These are phyloP conservation scores for Sesamia inferens DNA, from an alignment of 2,888 invertebrate genomes.

Conservation along the genomic window DNA sequence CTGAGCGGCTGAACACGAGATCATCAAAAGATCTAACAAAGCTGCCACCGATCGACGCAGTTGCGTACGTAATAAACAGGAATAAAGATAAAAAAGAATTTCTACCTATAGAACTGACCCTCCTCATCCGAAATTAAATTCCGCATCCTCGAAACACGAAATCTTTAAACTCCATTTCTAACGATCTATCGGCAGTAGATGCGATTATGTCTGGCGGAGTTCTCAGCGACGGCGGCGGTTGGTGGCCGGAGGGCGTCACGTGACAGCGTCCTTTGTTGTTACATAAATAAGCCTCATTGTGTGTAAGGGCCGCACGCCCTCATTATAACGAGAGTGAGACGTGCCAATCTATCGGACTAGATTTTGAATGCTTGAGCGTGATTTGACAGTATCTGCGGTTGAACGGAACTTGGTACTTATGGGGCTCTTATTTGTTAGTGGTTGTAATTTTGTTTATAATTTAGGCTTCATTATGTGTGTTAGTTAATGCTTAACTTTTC, in stretches of 20 bases:
- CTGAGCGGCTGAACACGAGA: slow-evolving; percentile 10
- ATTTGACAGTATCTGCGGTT: slow-evolving; percentile 56
- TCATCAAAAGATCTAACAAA: slow-evolving; percentile 36
- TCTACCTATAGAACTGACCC: slow-evolving; percentile 50
- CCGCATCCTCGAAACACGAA: slow-evolving; percentile 50
- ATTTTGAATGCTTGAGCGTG: slow-evolving; percentile 60
- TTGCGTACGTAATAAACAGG: slow-evolving; percentile 41
- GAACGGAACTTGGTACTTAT: slow-evolving; percentile 46
- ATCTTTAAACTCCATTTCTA: slow-evolving; percentile 58
- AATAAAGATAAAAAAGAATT: slow-evolving; percentile 48
- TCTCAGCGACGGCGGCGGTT: slow-evolving; percentile 39
- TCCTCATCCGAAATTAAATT: slow-evolving; percentile 53
- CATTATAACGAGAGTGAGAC: slow-evolving; percentile 75
- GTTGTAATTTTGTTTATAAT: slow-evolving; percentile 17
- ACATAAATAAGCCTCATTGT: slow-evolving; percentile 80
- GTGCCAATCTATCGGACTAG: slow-evolving; percentile 73
- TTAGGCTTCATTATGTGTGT: background rate
- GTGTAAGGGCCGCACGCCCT: slow-evolving; percentile 71
- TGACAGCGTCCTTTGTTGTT: slow-evolving; percentile 75
- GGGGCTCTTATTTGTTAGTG: slow-evolving; percentile 19
- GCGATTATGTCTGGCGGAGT: slow-evolving; percentile 54
- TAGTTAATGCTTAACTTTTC: background rate
- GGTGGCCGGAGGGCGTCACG: slow-evolving; percentile 67
- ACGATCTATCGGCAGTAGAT: slow-evolving; percentile 57
- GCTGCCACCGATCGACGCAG: slow-evolving; percentile 18